Percentiles rank a stretch among this genome's conserved stretches.
phyloP scores from a whole-genome alignment of 2,888 invertebrate species.

The Urechis unicinctus region DNA sequence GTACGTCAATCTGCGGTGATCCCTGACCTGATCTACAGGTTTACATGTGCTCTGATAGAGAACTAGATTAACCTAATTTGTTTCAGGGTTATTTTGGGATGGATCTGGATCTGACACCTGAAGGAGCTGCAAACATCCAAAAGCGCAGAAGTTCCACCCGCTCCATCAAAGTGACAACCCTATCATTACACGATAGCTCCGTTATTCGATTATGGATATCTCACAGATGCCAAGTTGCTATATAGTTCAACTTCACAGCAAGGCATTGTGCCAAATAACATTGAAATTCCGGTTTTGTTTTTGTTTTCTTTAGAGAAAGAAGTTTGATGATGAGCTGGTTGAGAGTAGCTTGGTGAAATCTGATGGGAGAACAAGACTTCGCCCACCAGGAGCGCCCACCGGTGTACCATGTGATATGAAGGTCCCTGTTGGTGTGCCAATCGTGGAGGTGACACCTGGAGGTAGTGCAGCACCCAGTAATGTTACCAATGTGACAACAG shows the following conservation, averaged over 20 bases:
- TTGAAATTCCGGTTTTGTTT: neutral
- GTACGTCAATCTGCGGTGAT: too few species aligned
- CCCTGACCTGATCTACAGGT: too few species aligned
- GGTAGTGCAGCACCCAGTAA: neutral
- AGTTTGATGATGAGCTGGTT: constrained; percentile 95
- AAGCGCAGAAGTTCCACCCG: constrained; percentile 69
- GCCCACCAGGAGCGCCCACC: neutral
- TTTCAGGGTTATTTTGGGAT: too few species aligned
- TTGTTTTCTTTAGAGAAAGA: constrained; percentile 58
- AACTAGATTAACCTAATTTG: too few species aligned
- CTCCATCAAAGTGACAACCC: constrained; percentile 82
- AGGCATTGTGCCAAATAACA: too few species aligned
- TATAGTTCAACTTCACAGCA: too few species aligned
- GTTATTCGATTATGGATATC: too few species aligned
- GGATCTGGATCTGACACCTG: too few species aligned
- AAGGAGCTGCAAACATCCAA: neutral
- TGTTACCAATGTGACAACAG: too few species aligned
- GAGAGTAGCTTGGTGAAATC: constrained; percentile 72
- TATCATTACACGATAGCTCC: too few species aligned
- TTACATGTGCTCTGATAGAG: too few species aligned
- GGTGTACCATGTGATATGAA: neutral
- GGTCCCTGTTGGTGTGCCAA: constrained; percentile 1
- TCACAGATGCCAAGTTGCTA: too few species aligned
- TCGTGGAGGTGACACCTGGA: neutral
- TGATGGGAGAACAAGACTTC: constrained; percentile 23